These are phyloP conservation scores for Trisateles emortualis DNA, from an alignment of 2,888 invertebrate genomes.

Conservation along the genomic window DNA sequence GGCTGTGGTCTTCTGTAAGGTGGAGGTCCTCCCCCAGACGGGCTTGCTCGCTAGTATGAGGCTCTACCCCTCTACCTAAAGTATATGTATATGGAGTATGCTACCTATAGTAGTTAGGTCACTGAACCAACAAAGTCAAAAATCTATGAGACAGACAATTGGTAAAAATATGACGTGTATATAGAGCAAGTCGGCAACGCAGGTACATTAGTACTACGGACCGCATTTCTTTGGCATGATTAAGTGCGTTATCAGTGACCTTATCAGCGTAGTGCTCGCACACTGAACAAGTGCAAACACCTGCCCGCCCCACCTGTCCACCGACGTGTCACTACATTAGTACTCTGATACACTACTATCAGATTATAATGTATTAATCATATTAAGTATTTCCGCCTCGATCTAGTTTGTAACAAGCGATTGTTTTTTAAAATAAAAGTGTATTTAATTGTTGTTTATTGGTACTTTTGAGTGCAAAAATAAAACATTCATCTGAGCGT, in stretches of 20 bases:
- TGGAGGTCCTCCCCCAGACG: too few species aligned
- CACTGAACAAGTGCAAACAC: constrained; percentile 81
- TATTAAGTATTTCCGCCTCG: constrained; percentile 1
- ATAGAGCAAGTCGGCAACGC: background rate
- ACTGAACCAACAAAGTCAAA: too few species aligned
- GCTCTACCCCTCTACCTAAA: too few species aligned
- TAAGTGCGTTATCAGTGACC: constrained; percentile 66
- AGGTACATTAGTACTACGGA: constrained; percentile 28
- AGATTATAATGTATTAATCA: constrained; percentile 9
- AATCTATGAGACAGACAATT: too few species aligned
- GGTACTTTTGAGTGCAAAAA: too few species aligned
- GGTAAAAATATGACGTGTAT: background rate
- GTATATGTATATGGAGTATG: too few species aligned
- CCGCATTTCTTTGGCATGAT: constrained; percentile 52
- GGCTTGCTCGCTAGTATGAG: too few species aligned
- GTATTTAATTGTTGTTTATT: background rate
- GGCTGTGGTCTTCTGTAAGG: too few species aligned
- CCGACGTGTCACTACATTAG: constrained; percentile 55
- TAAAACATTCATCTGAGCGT: too few species aligned
- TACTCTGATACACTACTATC: constrained; percentile 32
- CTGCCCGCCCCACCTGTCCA: constrained; percentile 77
- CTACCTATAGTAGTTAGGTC: too few species aligned
- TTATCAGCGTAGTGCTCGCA: constrained; percentile 71
- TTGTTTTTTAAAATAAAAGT: background rate
- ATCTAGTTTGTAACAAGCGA: background rate